A percentile compares a stretch with the other conserved stretches of the same genome.
Conservation (phyloP, 2,113 vertebrate genomes). For the Euleptes europaea region DNA sequence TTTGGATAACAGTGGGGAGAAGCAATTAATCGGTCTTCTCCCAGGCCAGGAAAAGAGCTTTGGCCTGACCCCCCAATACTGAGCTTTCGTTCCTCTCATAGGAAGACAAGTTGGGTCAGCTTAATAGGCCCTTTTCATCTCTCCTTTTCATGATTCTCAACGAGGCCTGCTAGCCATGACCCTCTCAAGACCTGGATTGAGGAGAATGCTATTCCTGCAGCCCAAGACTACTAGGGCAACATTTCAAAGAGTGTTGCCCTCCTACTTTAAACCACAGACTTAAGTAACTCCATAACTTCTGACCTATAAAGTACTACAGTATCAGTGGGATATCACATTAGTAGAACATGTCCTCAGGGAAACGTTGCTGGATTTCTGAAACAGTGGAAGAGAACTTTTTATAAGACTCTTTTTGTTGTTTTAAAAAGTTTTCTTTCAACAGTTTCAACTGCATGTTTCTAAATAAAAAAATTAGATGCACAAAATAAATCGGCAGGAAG, state of each 20-base stretch:
- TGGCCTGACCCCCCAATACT: slow-evolving; percentile 26
- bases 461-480: slow-evolving; percentile 17
- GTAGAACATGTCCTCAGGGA: slow-evolving; percentile 33
- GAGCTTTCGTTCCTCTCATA: slow-evolving; percentile 46
- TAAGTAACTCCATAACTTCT: slow-evolving; percentile 52
- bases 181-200: slow-evolving; percentile 47
- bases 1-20: neutral
- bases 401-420: slow-evolving; percentile 3
- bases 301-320: slow-evolving; percentile 43
- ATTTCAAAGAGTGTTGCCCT: slow-evolving; percentile 56
- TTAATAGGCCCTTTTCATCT: slow-evolving; percentile 41
- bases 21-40: slow-evolving; percentile 50
- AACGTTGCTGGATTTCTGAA: slow-evolving; percentile 49
- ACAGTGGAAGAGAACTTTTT: slow-evolving; percentile 42
- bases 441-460: neutral
- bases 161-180: slow-evolving; percentile 47
- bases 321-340: slow-evolving; percentile 42
- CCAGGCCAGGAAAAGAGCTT: slow-evolving; percentile 29
- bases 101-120: slow-evolving; percentile 42
- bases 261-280: slow-evolving; percentile 53
- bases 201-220: slow-evolving; percentile 38
- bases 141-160: slow-evolving; percentile 45
- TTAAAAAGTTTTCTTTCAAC: slow-evolving; percentile 37
- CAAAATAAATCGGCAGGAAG: slow-evolving; percentile 3
- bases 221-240: slow-evolving; percentile 39